These are phyloP conservation scores for Motacilla alba DNA, from an alignment of 2,113 vertebrate species.

Conservation along the genomic window DNA sequence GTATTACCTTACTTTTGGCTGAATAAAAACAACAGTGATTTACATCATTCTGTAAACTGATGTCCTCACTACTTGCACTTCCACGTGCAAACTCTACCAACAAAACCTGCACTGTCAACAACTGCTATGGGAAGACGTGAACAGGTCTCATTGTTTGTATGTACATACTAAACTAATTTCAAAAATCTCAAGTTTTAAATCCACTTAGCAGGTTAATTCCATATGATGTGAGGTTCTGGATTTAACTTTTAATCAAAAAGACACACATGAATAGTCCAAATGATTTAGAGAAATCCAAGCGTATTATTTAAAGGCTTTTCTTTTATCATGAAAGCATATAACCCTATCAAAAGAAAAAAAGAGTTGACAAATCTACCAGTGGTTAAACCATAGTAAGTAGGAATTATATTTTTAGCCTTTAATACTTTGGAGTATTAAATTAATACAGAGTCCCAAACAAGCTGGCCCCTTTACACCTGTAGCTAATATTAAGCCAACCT, in stretches of 20 bases:
- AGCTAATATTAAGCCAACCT: background rate
- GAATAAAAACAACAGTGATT: background rate
- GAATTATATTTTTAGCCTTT: slow-evolving; percentile 5
- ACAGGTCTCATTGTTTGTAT: background rate
- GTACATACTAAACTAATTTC: background rate
- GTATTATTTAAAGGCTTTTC: background rate
- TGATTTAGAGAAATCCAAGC: background rate
- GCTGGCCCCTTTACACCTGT: background rate
- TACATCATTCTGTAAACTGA: background rate
- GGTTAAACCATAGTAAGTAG: background rate
- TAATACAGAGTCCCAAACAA: background rate
- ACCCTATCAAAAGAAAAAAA: background rate
- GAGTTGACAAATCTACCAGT: background rate
- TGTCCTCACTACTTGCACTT: background rate
- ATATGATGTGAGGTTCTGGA: background rate
- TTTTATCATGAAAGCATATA: background rate
- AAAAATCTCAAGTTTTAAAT: background rate
- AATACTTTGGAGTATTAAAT: background rate
- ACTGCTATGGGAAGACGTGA: rapidly evolving
- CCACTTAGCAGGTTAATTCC: background rate
- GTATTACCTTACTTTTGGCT: background rate
- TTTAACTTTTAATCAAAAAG: slow-evolving; percentile 13
- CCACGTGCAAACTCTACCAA: background rate
- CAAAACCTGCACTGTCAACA: background rate
- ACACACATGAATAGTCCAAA: background rate